phyloP scores from a whole-genome alignment of 1,140 invertebrate species.

The Drosophila mojavensis region DNA sequence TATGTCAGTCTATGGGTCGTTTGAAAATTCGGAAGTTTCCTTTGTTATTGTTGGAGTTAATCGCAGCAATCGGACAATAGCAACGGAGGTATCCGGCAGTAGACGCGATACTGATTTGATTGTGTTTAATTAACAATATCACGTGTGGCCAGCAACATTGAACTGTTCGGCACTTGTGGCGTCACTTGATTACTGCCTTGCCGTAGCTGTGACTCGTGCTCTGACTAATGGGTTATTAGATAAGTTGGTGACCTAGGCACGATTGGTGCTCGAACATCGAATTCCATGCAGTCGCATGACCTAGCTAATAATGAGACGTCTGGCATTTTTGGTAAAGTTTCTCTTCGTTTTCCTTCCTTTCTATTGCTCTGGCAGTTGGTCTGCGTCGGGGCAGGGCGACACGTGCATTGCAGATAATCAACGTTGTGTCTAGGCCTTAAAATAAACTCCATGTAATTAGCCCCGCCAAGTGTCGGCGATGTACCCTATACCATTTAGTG shows the following conservation, averaged over 20 bases:
- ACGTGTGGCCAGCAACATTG: too few species aligned
- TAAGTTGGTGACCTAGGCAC: background rate
- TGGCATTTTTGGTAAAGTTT: constrained; percentile 68
- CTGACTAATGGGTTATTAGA: constrained; percentile 8
- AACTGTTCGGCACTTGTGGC: too few species aligned
- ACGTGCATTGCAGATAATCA: constrained; percentile 79
- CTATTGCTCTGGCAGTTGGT: constrained; percentile 14
- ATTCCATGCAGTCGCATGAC: constrained; percentile 5
- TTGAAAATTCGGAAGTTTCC: too few species aligned
- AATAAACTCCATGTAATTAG: constrained; percentile 82
- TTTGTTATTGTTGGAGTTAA: too few species aligned
- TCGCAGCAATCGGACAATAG: too few species aligned
- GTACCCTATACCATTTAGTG: constrained; percentile 6
- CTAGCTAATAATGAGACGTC: constrained; percentile 61
- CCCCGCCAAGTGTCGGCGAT: constrained; percentile 57
- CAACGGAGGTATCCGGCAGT: too few species aligned
- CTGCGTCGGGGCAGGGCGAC: constrained; percentile 38
- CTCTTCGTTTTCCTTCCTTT: constrained; percentile 16
- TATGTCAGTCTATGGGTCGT: too few species aligned
- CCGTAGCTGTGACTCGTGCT: background rate
- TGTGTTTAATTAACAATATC: too few species aligned
- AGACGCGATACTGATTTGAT: too few species aligned
- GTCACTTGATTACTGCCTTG: background rate
- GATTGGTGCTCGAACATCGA: background rate
- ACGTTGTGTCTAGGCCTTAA: constrained; percentile 75